These are phyloP conservation scores for Lumbricus terrestris DNA, from an alignment of 2,888 invertebrate genomes.

Conservation along the genomic window DNA sequence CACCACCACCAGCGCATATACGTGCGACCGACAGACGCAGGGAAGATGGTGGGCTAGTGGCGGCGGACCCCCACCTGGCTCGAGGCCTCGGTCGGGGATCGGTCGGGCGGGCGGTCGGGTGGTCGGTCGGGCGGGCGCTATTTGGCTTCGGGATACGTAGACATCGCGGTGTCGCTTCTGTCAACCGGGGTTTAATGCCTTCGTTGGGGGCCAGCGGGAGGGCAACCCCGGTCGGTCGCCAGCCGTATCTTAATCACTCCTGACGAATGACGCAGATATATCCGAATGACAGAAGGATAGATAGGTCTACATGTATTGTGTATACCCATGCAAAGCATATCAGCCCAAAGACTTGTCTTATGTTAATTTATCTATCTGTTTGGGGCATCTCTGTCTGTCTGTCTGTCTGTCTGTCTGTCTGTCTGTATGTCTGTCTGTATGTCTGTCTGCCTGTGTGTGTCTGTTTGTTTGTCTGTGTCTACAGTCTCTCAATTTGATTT, in stretches of 20 bases:
- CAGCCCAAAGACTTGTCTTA: neutral
- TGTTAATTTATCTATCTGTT: neutral
- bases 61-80: neutral
- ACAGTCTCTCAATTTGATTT: too few species aligned
- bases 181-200: neutral
- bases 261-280: constrained; percentile 8
- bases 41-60: neutral
- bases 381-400: neutral
- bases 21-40: neutral
- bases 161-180: constrained; percentile 11
- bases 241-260: neutral
- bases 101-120: neutral
- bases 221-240: neutral
- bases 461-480: too few species aligned
- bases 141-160: constrained; percentile 12
- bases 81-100: neutral
- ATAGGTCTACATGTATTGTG: neutral
- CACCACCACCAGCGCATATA: too few species aligned
- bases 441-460: neutral
- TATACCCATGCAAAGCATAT: neutral
- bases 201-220: neutral
- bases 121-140: neutral
- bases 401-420: neutral
- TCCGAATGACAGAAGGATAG: neutral
- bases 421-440: neutral